Conservation (phyloP, 2,113 vertebrate species). For the Ceyx cyanopectus region DNA sequence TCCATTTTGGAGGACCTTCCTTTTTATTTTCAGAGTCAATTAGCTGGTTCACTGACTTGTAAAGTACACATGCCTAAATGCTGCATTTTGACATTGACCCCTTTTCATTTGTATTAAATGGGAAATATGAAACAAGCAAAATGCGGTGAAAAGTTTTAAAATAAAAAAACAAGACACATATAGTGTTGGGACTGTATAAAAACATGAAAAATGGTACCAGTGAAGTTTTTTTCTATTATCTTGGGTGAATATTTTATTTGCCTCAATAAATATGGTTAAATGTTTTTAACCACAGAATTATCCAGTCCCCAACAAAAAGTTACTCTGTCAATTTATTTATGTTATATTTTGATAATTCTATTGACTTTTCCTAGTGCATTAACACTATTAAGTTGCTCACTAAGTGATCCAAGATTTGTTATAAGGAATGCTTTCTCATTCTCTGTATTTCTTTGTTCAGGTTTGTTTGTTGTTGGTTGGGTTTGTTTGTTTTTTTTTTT, state of each 20-base stretch:
- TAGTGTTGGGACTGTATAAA: neutral
- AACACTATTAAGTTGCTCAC: neutral
- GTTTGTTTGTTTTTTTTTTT: neutral
- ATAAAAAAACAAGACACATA: neutral
- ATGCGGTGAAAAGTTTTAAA: neutral
- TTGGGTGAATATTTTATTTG: neutral
- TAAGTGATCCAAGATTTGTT: neutral
- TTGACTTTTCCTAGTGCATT: neutral
- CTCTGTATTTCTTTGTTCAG: neutral
- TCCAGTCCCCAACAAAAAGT: neutral
- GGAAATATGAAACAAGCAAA: neutral
- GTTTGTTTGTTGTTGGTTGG: too few relatives aligned
- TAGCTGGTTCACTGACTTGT: neutral
- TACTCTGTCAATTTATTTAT: neutral
- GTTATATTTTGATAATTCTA: neutral
- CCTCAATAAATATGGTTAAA: neutral
- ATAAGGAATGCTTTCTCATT: neutral
- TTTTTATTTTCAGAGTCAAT: neutral
- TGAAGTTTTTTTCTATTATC: neutral
- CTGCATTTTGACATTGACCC: neutral
- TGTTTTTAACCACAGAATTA: neutral
- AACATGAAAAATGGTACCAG: neutral
- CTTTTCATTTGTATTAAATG: neutral
- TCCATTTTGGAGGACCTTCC: neutral
- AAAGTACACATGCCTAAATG: neutral